Percentiles rank a stretch among this genome's conserved stretches.
These are phyloP conservation scores for Cheilosia variabilis DNA, from an alignment of 2,888 invertebrate genomes.

Conservation along the genomic window DNA sequence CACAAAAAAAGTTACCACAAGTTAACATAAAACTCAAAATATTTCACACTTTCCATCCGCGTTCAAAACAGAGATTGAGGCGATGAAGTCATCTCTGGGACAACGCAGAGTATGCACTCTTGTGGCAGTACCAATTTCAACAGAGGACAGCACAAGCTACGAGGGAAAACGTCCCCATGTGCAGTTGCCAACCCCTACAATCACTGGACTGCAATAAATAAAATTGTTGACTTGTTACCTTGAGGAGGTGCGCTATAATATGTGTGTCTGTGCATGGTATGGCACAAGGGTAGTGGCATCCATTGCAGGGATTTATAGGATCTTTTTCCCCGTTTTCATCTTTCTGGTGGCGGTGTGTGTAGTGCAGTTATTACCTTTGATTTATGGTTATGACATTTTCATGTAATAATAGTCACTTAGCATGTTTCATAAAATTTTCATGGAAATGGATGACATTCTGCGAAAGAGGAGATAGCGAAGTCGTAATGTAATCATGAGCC, in stretches of 20 bases:
- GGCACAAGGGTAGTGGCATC: not conserved
- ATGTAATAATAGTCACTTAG: conserved; percentile 73
- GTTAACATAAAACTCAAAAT: too few species aligned
- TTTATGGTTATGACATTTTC: conserved; percentile 67
- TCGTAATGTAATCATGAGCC: not conserved
- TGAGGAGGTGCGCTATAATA: conserved; percentile 27
- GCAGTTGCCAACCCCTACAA: conserved; percentile 3
- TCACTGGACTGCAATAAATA: conserved; percentile 65
- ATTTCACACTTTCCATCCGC: conserved; percentile 47
- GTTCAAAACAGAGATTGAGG: conserved; percentile 44
- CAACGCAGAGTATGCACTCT: conserved; percentile 12
- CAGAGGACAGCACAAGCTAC: conserved; percentile 19
- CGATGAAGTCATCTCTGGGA: conserved; percentile 54
- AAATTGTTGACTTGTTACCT: conserved; percentile 68
- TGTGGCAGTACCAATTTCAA: conserved; percentile 2
- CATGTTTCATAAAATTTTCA: conserved; percentile 50
- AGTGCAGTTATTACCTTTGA: conserved; percentile 56
- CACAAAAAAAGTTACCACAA: too few species aligned
- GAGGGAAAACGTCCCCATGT: conserved; percentile 18
- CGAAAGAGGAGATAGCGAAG: not conserved
- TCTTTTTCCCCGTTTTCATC: conserved; percentile 24
- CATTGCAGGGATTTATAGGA: conserved; percentile 57
- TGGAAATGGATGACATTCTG: conserved; percentile 34
- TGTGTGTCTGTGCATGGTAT: conserved; percentile 18
- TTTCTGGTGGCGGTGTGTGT: conserved; percentile 15